Evolutionary conservation across 2,888 invertebrate genomes (phyloP).

Genomic region (Muschampia plurimacula): DNA sequence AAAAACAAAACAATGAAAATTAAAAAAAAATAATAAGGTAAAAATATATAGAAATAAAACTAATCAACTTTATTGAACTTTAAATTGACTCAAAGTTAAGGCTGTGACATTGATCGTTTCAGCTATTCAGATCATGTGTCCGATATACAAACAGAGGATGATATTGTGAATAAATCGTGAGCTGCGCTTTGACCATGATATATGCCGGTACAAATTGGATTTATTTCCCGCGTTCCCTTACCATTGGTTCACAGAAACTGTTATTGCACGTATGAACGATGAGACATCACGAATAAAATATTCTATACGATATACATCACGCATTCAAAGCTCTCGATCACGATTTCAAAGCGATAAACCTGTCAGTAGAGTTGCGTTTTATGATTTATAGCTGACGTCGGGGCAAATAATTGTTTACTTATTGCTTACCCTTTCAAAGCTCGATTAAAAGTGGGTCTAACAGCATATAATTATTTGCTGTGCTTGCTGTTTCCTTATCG

Average conservation of each 20-base stretch:
- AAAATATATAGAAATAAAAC: too few relatives aligned
- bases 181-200: conserved; percentile 76
- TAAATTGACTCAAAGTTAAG: background rate
- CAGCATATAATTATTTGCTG: conserved; percentile 5
- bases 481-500: background rate
- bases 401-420: conserved; percentile 36
- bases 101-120: conserved; percentile 4
- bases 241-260: conserved; percentile 75
- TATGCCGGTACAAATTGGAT: conserved; percentile 82
- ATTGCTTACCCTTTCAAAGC: conserved; percentile 16
- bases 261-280: conserved; percentile 80
- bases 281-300: conserved; percentile 79
- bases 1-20: too few relatives aligned
- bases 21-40: too few relatives aligned
- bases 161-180: conserved; percentile 77
- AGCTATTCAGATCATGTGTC: conserved; percentile 29
- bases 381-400: conserved; percentile 48
- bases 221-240: conserved; percentile 76
- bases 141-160: conserved; percentile 32
- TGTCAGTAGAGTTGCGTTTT: conserved; percentile 53
- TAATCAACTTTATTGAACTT: background rate
- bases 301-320: conserved; percentile 69
- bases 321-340: conserved; percentile 60
- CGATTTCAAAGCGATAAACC: conserved; percentile 61
- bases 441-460: conserved; percentile 15